Base-by-base conservation (phyloP, 2,113 vertebrate species). In the Cacatua alba region DNA sequence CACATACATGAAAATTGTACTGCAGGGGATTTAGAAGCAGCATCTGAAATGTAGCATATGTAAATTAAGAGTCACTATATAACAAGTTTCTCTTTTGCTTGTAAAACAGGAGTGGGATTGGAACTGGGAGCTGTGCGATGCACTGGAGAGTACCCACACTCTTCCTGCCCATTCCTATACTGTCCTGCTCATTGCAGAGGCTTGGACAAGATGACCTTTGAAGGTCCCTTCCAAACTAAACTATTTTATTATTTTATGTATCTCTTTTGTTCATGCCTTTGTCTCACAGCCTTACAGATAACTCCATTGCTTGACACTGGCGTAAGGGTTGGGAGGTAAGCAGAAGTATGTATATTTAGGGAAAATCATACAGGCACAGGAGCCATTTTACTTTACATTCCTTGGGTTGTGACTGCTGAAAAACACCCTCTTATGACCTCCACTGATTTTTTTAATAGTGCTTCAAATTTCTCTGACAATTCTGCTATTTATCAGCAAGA, bases 261-360 rank as follows among this genome's bases (percentile, higher is more conserved):
- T 59, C 9, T 9, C 57, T 35, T 24, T 46, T 16, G 8, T 35
- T 29, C 19, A 15, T 31, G 43, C 13, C 19, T 35, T 63, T 39
- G 24, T 21, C 43, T 64, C 21, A 6, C 5, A 37, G 29, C 43
- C 29, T 79, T 63, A 33, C 18, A 19, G 55, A 4, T 19, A 25
- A 64, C 18, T n/a, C 31, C 17, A 10, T 9, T 76, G 23, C n/a
- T 70, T 65, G 31, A 43, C n/a, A 26, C 25, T 52, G 72, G 12
- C 29, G 13, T 33, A 1, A 8, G 10, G 26, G 23, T 4, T 4
- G 20, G 15, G 8, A 24, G 48, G 13, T 4, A 1, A 17, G 3
- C 13, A 8, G 13, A 75, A 64, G 7, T 23, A 14, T 46, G 11
- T 17, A 12, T 60, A 37, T 70, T 80, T 70, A 84, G 53, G 20